Evolutionary conservation across 2,797 vertebrate genomes (phyloP).

Genomic region (Halcyon smyrnensis): DNA sequence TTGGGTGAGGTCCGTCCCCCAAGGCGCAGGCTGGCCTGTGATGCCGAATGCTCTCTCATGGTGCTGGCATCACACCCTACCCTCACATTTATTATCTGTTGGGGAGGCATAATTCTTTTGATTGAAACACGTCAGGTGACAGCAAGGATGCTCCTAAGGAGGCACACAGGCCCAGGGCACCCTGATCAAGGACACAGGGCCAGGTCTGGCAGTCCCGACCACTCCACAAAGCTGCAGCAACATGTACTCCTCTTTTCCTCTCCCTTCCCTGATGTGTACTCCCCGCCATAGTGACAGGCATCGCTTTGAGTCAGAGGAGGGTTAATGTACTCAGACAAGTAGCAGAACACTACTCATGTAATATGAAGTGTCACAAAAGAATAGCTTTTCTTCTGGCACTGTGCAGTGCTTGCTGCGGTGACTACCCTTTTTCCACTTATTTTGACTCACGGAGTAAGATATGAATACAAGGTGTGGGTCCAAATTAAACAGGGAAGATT

Average conservation of each 20-base stretch:
- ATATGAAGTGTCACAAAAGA: not conserved
- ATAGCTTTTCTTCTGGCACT: not conserved
- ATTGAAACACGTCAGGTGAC: not conserved
- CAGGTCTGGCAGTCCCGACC: not conserved
- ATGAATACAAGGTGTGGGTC: not conserved
- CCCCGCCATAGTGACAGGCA: not conserved
- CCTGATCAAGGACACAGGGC: too few species aligned
- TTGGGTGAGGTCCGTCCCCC: not conserved
- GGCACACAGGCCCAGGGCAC: fast-evolving
- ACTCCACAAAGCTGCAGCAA: too few species aligned
- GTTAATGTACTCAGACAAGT: not conserved
- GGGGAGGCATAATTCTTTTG: not conserved
- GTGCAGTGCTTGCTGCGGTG: not conserved
- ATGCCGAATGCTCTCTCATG: not conserved
- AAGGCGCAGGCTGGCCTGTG: fast-evolving
- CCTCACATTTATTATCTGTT: not conserved
- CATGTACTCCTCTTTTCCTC: not conserved
- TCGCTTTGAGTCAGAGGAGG: not conserved
- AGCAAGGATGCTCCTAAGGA: not conserved
- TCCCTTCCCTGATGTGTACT: not conserved
- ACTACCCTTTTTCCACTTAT: not conserved
- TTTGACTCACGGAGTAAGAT: not conserved
- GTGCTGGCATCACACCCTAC: not conserved
- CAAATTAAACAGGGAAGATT: not conserved
- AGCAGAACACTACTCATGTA: not conserved